Percentiles rank a stretch among this genome's conserved stretches.
phyloP scores from a whole-genome alignment of 2,797 vertebrate species.

The Pipistrellus pygmaeus region DNA sequence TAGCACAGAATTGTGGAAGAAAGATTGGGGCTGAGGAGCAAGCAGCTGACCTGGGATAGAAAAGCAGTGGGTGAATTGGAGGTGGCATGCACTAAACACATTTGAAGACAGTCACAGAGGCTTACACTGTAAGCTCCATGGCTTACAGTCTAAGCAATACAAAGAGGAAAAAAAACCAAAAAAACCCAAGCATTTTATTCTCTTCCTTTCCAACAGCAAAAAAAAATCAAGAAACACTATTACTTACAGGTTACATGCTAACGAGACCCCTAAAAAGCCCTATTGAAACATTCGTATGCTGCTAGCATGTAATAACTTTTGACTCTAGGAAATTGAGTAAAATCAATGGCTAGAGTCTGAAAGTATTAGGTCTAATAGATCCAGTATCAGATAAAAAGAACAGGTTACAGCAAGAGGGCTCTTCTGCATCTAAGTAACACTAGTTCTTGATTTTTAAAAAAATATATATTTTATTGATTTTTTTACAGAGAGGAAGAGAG shows the following conservation, averaged over 20 bases:
- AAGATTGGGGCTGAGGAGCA: conserved; percentile 53
- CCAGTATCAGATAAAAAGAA: conserved; percentile 12
- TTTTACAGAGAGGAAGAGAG: no score
- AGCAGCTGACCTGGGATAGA: conserved; percentile 63
- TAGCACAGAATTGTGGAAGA: conserved; percentile 55
- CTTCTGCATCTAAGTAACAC: neutral
- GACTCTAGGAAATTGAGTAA: conserved; percentile 21
- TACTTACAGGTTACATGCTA: neutral
- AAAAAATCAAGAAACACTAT: conserved; percentile 27
- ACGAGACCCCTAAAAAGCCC: neutral
- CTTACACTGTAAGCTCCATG: neutral
- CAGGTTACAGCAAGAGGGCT: neutral
- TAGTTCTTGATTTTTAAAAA: neutral
- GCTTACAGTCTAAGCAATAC: neutral
- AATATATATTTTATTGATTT: no score
- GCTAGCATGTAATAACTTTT: neutral
- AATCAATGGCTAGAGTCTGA: conserved; percentile 22
- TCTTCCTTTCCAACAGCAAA: neutral
- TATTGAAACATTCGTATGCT: conserved; percentile 11
- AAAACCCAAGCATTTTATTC: neutral
- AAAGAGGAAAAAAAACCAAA: neutral
- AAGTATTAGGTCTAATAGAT: neutral
- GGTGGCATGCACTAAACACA: neutral
- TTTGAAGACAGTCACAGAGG: neutral
- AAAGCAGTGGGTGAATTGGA: conserved; percentile 34